Conservation (phyloP, 1,140 invertebrate species). For the Eueides isabella region DNA sequence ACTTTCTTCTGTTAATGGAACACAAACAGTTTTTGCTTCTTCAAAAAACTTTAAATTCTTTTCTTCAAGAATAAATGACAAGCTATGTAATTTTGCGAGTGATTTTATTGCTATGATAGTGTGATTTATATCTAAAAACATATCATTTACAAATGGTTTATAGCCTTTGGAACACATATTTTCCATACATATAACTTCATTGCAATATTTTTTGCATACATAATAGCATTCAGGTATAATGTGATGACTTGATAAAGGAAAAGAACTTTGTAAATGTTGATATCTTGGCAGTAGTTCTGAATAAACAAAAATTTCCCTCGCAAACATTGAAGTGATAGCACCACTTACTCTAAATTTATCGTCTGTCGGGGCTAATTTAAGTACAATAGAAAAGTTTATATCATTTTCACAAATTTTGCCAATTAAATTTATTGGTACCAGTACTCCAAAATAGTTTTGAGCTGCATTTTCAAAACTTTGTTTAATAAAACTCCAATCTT, state of each 20-base stretch:
- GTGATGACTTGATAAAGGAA: constrained; percentile 33
- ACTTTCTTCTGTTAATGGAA: constrained; percentile 54
- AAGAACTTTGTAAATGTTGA: constrained; percentile 43
- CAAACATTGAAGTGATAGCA: constrained; percentile 67
- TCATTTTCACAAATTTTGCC: constrained; percentile 44
- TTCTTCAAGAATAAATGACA: constrained; percentile 64
- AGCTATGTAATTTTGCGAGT: constrained; percentile 64
- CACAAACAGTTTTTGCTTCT: constrained; percentile 53
- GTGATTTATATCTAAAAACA: constrained; percentile 64
- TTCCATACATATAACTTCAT: constrained; percentile 65
- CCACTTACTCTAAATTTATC: constrained; percentile 69
- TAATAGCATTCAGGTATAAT: constrained; percentile 64
- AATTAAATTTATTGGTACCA: constrained; percentile 58
- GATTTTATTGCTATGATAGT: constrained; percentile 54
- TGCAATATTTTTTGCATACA: constrained; percentile 57
- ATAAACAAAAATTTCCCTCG: constrained; percentile 67
- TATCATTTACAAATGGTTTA: constrained; percentile 50
- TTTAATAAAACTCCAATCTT: constrained; percentile 47
- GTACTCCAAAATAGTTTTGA: constrained; percentile 72
- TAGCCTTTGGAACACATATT: constrained; percentile 64
- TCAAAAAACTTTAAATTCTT: constrained; percentile 47
- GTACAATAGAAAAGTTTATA: constrained; percentile 51
- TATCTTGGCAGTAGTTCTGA: constrained; percentile 53
- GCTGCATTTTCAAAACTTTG: constrained; percentile 57
- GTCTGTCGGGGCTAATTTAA: constrained; percentile 71